A percentile compares a stretch with the other conserved stretches of the same genome.
These are phyloP conservation scores for Pangasius larnaudii DNA, from an alignment of 2,797 vertebrate genomes.

Conservation along the genomic window DNA sequence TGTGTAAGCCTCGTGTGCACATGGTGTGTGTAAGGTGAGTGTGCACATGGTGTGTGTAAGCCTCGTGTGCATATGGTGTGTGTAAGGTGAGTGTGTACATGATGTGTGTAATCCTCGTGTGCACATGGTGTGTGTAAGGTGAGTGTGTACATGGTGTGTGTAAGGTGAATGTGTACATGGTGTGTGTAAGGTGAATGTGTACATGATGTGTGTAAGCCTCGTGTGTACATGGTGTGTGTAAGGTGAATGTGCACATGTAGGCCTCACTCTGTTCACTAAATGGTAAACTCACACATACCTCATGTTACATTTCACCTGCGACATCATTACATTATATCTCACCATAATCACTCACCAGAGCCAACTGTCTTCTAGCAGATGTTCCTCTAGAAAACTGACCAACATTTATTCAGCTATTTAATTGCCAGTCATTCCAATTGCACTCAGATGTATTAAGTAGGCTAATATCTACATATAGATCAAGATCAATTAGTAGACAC, in stretches of 20 bases:
- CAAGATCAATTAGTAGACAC: background rate
- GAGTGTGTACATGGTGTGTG: background rate
- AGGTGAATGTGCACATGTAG: background rate
- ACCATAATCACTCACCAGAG: slow-evolving; percentile 2
- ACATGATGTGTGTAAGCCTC: background rate
- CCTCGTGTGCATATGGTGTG: background rate
- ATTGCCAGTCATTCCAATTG: background rate
- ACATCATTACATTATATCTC: slow-evolving; percentile 4
- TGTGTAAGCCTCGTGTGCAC: background rate
- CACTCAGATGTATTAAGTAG: background rate
- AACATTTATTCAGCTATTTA: background rate
- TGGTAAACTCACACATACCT: background rate
- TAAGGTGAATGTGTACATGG: too few relatives aligned
- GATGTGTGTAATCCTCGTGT: background rate
- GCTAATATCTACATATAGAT: background rate
- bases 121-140: background rate
- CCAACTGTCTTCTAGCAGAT: slow-evolving; percentile 1
- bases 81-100: background rate
- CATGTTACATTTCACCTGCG: background rate
- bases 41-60: background rate
- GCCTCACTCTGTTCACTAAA: background rate
- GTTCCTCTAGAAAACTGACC: background rate
- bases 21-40: background rate
- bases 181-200: background rate
- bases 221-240: background rate